A percentile compares a stretch with the other conserved stretches of the same genome.
phyloP scores from a whole-genome alignment of 2,888 invertebrate species.

The Mellilla xanthometata region DNA sequence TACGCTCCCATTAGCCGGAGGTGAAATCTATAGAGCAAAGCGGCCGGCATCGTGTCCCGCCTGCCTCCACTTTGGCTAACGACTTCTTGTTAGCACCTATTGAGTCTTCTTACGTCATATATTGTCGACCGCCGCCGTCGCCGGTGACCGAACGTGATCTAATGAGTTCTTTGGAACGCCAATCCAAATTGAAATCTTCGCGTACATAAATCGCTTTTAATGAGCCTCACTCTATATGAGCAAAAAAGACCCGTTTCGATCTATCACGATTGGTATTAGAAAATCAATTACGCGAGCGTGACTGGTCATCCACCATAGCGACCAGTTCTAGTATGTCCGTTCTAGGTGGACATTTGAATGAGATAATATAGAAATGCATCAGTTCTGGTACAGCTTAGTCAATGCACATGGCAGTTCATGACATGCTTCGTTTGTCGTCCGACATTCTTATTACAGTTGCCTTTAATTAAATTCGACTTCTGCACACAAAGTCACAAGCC shows the following conservation, averaged over 20 bases:
- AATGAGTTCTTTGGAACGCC: constrained; percentile 60
- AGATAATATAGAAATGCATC: constrained; percentile 6
- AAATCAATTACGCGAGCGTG: constrained; percentile 53
- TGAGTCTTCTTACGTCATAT: constrained; percentile 61
- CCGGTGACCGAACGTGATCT: constrained; percentile 48
- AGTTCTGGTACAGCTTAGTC: constrained; percentile 28
- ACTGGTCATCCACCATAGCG: constrained; percentile 30
- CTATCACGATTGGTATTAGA: constrained; percentile 56
- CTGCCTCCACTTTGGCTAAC: constrained; percentile 44
- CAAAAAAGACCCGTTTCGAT: constrained; percentile 49
- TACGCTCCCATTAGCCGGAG: constrained; percentile 54
- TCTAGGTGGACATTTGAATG: constrained; percentile 17
- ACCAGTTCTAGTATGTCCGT: constrained; percentile 29
- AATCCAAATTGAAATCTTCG: constrained; percentile 53
- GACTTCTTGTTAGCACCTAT: constrained; percentile 68
- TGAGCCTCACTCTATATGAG: constrained; percentile 45
- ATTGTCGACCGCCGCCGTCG: constrained; percentile 40
- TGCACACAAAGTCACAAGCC: constrained; percentile 39
- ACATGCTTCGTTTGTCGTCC: constrained; percentile 44
- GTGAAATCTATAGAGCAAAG: constrained; percentile 57
- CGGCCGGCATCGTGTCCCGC: constrained; percentile 42
- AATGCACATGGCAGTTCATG: constrained; percentile 34
- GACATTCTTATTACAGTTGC: constrained; percentile 50
- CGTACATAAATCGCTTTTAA: constrained; percentile 56
- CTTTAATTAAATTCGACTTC: too few relatives aligned